A percentile compares a stretch with the other conserved stretches of the same genome.
Evolutionary conservation across 2,113 vertebrate species (phyloP).

Genomic region (Glaucomys volans): DNA sequence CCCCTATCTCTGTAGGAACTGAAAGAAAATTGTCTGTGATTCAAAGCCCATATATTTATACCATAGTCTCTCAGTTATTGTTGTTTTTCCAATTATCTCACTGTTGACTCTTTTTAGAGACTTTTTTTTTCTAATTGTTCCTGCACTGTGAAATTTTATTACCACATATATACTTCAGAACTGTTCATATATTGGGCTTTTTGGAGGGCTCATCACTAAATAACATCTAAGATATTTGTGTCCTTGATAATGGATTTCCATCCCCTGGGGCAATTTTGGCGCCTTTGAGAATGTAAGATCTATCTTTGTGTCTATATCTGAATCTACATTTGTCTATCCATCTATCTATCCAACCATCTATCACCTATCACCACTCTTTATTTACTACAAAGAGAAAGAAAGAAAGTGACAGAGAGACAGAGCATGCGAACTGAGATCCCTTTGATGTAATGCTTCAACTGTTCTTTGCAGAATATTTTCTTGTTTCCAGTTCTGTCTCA

Average conservation of each 20-base stretch:
- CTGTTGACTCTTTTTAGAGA: neutral
- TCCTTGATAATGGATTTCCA: neutral
- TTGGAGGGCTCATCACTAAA: neutral
- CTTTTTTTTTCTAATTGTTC: neutral
- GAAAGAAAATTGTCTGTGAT: neutral
- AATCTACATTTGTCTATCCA: neutral
- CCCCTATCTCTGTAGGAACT: neutral
- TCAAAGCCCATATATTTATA: neutral
- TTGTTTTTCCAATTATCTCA: neutral
- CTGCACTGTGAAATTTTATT: neutral
- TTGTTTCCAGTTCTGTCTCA: neutral
- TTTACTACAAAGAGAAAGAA: neutral
- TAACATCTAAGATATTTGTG: neutral
- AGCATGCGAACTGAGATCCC: neutral
- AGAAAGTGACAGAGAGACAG: neutral
- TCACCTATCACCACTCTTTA: neutral
- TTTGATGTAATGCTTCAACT: neutral
- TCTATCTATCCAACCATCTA: neutral
- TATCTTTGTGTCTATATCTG: neutral
- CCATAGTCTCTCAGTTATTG: neutral
- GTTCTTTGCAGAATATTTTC: neutral
- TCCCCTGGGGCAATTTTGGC: neutral
- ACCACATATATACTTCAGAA: fast-evolving
- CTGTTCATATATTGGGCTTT: neutral
- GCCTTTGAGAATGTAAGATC: neutral